phyloP scores from a whole-genome alignment of 2,113 vertebrate species.

The Chroicocephalus ridibundus region DNA sequence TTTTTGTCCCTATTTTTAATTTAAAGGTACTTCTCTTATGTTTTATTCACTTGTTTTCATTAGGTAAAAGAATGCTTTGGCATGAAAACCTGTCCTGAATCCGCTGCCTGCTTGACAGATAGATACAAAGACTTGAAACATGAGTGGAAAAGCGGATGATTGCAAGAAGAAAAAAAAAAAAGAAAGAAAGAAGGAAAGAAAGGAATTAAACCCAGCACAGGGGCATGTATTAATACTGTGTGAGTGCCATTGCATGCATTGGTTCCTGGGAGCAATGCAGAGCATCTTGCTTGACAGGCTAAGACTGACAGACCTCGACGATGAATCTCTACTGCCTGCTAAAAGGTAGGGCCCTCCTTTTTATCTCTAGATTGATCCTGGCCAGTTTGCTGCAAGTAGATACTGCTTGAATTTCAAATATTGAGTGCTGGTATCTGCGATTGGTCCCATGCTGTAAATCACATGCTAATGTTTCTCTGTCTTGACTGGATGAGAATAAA shows the following conservation, averaged over 20 bases:
- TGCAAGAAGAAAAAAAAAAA: neutral
- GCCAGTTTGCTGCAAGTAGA: neutral
- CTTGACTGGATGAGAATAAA: conserved; percentile 59
- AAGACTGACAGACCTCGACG: neutral
- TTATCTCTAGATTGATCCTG: conserved; percentile 7
- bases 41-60: conserved; percentile 72
- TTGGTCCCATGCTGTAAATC: conserved; percentile 40
- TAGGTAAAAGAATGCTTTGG: conserved; percentile 68
- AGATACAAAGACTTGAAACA: conserved; percentile 54
- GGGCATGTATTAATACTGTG: neutral
- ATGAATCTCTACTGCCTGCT: neutral
- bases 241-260: neutral
- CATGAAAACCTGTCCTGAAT: conserved; percentile 68
- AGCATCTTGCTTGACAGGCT: neutral
- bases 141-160: conserved; percentile 16
- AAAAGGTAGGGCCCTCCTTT: neutral
- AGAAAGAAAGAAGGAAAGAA: neutral
- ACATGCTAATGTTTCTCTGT: conserved; percentile 60
- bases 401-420: conserved; percentile 48
- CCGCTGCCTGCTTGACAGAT: conserved; percentile 49
- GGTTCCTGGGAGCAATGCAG: neutral
- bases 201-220: conserved; percentile 8
- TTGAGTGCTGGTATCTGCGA: neutral
- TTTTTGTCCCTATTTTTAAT: conserved; percentile 67
- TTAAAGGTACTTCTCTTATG: conserved; percentile 63